These are phyloP conservation scores for Chymomyza fuscimana DNA, from an alignment of 2,888 invertebrate genomes.

Conservation along the genomic window DNA sequence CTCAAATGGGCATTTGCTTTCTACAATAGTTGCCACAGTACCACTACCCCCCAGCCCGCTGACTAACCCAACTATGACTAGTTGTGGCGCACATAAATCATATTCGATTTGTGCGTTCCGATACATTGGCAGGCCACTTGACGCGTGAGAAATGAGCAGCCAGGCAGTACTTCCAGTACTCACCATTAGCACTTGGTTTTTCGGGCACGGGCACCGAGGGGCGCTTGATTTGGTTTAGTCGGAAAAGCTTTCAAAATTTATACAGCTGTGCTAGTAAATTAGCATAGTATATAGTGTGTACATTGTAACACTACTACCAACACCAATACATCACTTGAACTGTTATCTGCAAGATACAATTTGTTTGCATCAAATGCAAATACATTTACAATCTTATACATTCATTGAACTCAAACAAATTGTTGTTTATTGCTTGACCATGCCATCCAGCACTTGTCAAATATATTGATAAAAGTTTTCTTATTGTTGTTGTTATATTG, in stretches of 20 bases:
- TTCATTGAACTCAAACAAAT: slow-evolving; percentile 49
- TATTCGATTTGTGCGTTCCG: slow-evolving; percentile 41
- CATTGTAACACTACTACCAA: background rate
- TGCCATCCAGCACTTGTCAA: slow-evolving; percentile 23
- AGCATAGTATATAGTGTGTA: slow-evolving; percentile 24
- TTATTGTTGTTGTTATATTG: slow-evolving; percentile 14
- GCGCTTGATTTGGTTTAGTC: slow-evolving; percentile 25
- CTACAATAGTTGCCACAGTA: background rate
- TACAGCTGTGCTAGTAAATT: slow-evolving; percentile 34
- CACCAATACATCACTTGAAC: slow-evolving; percentile 41
- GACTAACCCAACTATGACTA: slow-evolving; percentile 21
- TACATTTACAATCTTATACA: slow-evolving; percentile 42
- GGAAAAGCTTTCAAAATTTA: slow-evolving; percentile 18
- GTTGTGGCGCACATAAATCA: slow-evolving; percentile 57
- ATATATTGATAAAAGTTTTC: slow-evolving; percentile 21
- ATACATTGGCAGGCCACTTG: slow-evolving; percentile 62
- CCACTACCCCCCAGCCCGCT: slow-evolving; percentile 40
- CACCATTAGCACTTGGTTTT: slow-evolving; percentile 38
- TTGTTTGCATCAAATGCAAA: slow-evolving; percentile 60
- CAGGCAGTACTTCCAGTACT: slow-evolving; percentile 29
- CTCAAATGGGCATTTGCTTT: background rate
- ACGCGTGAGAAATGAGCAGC: slow-evolving; percentile 60
- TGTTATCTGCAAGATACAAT: slow-evolving; percentile 33
- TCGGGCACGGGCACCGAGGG: background rate
- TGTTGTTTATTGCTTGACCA: slow-evolving; percentile 47